Conservation (phyloP, 2,888 invertebrate genomes). For the Bursaphelenchus okinawaensis region DNA sequence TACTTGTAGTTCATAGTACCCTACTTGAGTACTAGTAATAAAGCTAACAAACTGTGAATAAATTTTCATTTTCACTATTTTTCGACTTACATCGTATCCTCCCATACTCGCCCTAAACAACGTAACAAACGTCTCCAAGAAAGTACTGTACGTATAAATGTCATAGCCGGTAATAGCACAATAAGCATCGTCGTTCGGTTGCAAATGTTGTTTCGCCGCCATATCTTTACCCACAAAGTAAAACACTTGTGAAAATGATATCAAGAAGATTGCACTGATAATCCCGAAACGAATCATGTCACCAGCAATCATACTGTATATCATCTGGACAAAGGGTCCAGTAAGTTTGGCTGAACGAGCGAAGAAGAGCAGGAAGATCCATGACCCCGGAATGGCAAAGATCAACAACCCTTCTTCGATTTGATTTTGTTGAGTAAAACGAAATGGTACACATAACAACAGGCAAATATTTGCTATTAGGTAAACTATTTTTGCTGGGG, state of each 20-base stretch:
- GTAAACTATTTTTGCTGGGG: conserved; percentile 89
- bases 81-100: conserved; percentile 80
- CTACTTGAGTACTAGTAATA: too few species aligned
- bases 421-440: conserved; percentile 17
- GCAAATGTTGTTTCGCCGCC: conserved; percentile 48
- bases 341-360: conserved; percentile 82
- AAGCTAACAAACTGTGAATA: too few species aligned
- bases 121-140: conserved; percentile 91
- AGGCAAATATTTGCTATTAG: conserved; percentile 80
- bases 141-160: conserved; percentile 65
- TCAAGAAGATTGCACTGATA: conserved; percentile 86
- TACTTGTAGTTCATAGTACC: too few species aligned
- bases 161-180: conserved; percentile 40
- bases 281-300: conserved; percentile 98
- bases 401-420: conserved; percentile 85
- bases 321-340: conserved; percentile 98
- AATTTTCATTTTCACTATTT: too few species aligned
- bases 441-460: conserved; percentile 50
- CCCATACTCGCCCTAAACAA: conserved; percentile 94
- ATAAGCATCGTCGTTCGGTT: conserved; percentile 35
- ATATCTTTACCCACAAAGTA: conserved; percentile 79
- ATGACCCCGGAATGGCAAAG: conserved; percentile 86
- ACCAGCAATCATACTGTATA: conserved; percentile 96
- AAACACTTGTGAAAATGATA: conserved; percentile 82
- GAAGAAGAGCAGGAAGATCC: conserved; percentile 97